These are phyloP conservation scores for Nineta flava DNA, from an alignment of 2,888 invertebrate species.

Conservation along the genomic window DNA sequence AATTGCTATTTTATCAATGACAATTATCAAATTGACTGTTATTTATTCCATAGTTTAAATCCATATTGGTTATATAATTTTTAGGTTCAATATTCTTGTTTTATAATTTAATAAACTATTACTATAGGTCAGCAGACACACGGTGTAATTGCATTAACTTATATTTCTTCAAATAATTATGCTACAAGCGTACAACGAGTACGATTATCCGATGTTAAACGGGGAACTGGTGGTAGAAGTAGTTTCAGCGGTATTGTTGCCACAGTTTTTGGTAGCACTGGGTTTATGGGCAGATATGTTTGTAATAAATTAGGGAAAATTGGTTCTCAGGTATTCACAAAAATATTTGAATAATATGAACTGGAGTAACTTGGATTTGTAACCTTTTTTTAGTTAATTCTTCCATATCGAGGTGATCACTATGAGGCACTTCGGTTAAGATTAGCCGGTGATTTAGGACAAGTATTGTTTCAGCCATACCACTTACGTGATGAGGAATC, in stretches of 20 bases:
- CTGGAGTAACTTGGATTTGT: no score
- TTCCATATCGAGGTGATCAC: constrained; percentile 83
- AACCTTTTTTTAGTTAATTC: constrained; percentile 59
- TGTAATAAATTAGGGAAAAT: constrained; percentile 79
- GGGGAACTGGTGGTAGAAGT: constrained; percentile 81
- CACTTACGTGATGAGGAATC: constrained; percentile 73
- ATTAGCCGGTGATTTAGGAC: constrained; percentile 86
- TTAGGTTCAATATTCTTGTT: no score
- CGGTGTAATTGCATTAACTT: no score
- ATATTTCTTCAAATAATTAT: no score
- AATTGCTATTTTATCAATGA: no score
- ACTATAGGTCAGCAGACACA: no score
- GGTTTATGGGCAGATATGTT: constrained; percentile 77
- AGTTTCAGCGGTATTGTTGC: constrained; percentile 95
- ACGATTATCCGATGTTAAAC: constrained; percentile 42
- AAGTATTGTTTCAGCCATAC: constrained; percentile 79
- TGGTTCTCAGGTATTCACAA: constrained; percentile 51
- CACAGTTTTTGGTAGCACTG: constrained; percentile 92
- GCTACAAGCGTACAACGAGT: neutral
- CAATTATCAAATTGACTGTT: no score
- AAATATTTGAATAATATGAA: neutral
- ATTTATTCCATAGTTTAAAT: no score
- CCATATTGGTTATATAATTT: no score
- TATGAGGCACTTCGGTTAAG: constrained; percentile 66
- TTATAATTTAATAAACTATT: no score